Evolutionary conservation across 1,140 invertebrate genomes (phyloP).

Genomic region (Limonius californicus): DNA sequence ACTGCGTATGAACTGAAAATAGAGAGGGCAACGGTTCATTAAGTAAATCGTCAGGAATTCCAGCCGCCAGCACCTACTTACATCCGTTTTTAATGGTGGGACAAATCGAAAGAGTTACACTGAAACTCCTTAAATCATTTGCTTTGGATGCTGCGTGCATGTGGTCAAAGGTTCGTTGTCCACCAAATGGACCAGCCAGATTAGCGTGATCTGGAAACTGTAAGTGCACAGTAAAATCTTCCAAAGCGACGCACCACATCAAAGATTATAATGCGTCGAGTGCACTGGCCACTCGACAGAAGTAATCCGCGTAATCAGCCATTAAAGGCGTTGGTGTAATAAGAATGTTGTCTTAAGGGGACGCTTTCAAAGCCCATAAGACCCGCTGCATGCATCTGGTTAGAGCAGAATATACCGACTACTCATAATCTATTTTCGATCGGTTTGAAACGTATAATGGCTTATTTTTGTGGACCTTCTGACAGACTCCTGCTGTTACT

Average conservation of each 20-base stretch:
- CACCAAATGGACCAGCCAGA: too few species aligned
- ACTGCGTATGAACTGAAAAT: constrained; percentile 29
- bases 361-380: not conserved
- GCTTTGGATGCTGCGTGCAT: not conserved
- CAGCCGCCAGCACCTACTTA: constrained; percentile 17
- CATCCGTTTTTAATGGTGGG: constrained; percentile 27
- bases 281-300: not conserved
- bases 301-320: too few species aligned
- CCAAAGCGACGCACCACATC: not conserved
- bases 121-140: not conserved
- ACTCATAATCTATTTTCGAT: not conserved
- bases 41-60: constrained; percentile 28
- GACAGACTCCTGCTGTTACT: too few species aligned
- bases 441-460: not conserved
- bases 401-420: not conserved
- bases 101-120: constrained; percentile 6
- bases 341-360: not conserved
- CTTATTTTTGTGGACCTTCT: too few species aligned
- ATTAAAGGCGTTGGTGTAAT: not conserved
- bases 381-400: constrained; percentile 6
- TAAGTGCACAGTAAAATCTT: too few species aligned
- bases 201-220: too few species aligned
- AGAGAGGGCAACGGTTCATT: constrained; percentile 32
- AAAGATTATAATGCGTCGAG: not conserved
- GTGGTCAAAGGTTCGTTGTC: too few species aligned